Evolutionary conservation across 1,140 invertebrate genomes (phyloP).

Genomic region (Drosophila sturtevanti): DNA sequence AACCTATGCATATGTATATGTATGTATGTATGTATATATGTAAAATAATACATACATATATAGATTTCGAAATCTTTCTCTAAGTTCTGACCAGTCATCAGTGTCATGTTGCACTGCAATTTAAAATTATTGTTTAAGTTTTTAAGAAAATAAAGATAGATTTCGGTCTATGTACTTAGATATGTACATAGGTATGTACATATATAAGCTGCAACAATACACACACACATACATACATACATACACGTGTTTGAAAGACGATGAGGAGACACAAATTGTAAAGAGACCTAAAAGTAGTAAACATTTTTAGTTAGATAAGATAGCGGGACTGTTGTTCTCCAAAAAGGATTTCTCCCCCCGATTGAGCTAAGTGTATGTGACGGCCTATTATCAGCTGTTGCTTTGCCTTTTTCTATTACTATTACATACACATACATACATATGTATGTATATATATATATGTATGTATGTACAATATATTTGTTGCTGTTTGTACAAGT

Average conservation of each 20-base stretch:
- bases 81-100: too few relatives aligned
- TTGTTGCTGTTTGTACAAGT: neutral
- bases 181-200: neutral
- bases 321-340: neutral
- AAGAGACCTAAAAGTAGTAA: neutral
- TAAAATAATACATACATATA: too few relatives aligned
- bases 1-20: too few relatives aligned
- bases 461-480: neutral
- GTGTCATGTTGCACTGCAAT: too few relatives aligned
- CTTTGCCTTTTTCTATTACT: neutral
- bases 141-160: too few relatives aligned
- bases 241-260: neutral
- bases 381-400: conserved; percentile 4
- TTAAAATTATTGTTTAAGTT: too few relatives aligned
- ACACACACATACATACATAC: too few relatives aligned
- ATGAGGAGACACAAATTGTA: neutral
- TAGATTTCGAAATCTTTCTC: too few relatives aligned
- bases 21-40: neutral
- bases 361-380: neutral
- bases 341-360: neutral
- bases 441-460: conserved; percentile 1
- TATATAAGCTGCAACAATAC: too few relatives aligned
- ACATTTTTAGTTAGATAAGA: neutral
- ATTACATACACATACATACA: too few relatives aligned
- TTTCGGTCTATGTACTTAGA: too few relatives aligned